Percentiles rank a stretch among this genome's conserved stretches.
Conservation (phyloP, 1,140 invertebrate species). For the Contarinia nasturtii region DNA sequence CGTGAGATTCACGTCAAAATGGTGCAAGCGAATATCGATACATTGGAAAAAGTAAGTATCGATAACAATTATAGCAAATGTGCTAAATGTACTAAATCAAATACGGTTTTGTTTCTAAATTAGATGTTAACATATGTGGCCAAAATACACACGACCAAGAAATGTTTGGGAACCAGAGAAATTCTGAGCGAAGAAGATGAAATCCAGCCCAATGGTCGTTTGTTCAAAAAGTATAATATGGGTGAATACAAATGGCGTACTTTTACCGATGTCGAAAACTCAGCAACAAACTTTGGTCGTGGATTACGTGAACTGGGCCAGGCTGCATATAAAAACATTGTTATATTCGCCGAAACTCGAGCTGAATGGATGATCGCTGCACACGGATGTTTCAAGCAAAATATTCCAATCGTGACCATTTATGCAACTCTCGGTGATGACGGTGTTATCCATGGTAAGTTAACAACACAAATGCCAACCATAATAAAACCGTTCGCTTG, state of each 20-base stretch:
- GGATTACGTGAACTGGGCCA: slow-evolving; percentile 52
- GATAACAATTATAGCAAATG: too few relatives aligned
- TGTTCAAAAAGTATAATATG: slow-evolving; percentile 95
- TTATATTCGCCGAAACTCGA: slow-evolving; percentile 92
- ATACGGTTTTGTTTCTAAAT: too few relatives aligned
- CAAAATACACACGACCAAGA: slow-evolving; percentile 46
- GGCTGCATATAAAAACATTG: slow-evolving; percentile 48
- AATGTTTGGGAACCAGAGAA: slow-evolving; percentile 76
- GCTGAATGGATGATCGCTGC: slow-evolving; percentile 94
- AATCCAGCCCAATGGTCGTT: slow-evolving; percentile 74
- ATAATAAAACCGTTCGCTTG: background rate
- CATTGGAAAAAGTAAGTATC: slow-evolving; percentile 57
- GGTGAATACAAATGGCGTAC: slow-evolving; percentile 86
- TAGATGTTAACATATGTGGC: slow-evolving; percentile 56
- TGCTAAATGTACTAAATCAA: too few relatives aligned
- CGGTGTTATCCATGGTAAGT: slow-evolving; percentile 69
- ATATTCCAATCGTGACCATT: slow-evolving; percentile 85
- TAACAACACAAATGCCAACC: background rate
- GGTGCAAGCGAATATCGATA: slow-evolving; percentile 56
- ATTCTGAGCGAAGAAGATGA: slow-evolving; percentile 88
- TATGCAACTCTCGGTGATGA: slow-evolving; percentile 95
- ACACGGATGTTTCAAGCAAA: slow-evolving; percentile 84
- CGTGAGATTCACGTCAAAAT: slow-evolving; percentile 46
- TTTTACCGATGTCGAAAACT: slow-evolving; percentile 56
- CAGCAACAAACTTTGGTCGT: slow-evolving; percentile 56